Evolutionary conservation across 2,113 vertebrate genomes (phyloP), one percentile per base, ranked within the genome.

Genomic region (Lophius piscatorius): DNA sequence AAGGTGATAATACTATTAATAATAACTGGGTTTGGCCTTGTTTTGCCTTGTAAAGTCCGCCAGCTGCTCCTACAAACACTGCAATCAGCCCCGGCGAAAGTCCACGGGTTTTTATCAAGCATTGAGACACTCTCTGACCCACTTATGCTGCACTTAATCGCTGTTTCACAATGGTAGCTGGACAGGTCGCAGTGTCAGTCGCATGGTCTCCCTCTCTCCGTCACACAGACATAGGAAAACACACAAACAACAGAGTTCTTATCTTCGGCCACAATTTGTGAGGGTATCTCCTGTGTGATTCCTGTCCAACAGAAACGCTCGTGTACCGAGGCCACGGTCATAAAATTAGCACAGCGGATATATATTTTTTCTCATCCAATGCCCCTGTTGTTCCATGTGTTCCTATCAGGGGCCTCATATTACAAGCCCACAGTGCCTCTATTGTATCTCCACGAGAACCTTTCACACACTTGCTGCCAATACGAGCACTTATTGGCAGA

Each of bases 81-180:
- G 49, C 68, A 81, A 87, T 84, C 81, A 74, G 56, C 12, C 49
- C 9, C 28, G 87, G 74, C 76, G 56, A 91, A 92, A 88, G 89
- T 91, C 83, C 86, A 79, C 48, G 6, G 5, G 29, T 51, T 70
- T n/a, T 85, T 86, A 89, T 90, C 77, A 74, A 68, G 20, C 63
- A 56, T 63, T 65, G 68, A 78, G 69, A 77, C 68, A 78, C 42
- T 50, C 52, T 54, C 64, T 35, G 31, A 44, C 70, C 76, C 39
- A 81, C 59, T 75, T 59, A 23, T 24, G 22, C 26, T 36, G 35
- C 39, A 31, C 52, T 61, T 35, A 60, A 26, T 31, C 14, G 40
- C 6, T n/a, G 21, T 60, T 66, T 70, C 52, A 49, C 51, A 64
- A 6, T 23, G 22, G 64, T 5, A 44, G 11, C 24, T 22, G 16